Percentiles rank a stretch among this genome's conserved stretches.
These are phyloP conservation scores for Sycophila texana DNA, from an alignment of 2,888 invertebrate species.

Conservation along the genomic window DNA sequence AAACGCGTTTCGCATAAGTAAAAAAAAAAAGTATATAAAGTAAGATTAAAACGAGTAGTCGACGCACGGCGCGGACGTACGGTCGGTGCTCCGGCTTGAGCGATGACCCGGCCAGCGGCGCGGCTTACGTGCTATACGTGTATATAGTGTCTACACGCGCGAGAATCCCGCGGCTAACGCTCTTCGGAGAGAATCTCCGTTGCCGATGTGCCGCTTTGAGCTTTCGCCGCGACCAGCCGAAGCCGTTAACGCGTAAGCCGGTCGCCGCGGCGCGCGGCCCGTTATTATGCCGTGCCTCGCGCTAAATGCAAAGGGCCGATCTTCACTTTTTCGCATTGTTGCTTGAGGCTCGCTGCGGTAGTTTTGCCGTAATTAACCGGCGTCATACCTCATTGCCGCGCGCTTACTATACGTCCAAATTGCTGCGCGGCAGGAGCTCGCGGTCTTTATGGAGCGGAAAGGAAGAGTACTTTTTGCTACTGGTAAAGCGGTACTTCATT, in stretches of 20 bases:
- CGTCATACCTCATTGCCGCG: conserved; percentile 9
- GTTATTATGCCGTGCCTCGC: neutral
- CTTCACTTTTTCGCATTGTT: neutral
- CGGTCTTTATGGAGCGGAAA: neutral
- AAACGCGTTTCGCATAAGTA: too few relatives aligned
- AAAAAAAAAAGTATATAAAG: too few relatives aligned
- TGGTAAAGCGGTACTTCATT: neutral
- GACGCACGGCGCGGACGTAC: neutral
- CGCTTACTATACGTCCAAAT: neutral
- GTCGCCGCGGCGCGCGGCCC: neutral
- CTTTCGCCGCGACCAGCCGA: neutral
- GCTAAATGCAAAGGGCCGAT: neutral
- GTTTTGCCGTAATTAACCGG: conserved; percentile 3
- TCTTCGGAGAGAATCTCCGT: neutral
- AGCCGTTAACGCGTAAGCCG: neutral
- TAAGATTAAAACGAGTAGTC: neutral
- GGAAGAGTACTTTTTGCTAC: neutral
- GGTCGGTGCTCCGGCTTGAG: conserved; percentile 6
- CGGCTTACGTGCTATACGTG: too few relatives aligned
- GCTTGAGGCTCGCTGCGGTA: neutral
- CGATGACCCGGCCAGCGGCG: neutral
- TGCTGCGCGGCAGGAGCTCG: neutral
- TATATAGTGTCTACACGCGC: neutral
- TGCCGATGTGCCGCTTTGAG: neutral
- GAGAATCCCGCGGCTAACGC: conserved; percentile 1